Conservation (phyloP, 2,113 vertebrate species). For the Turdus rufiventris region DNA sequence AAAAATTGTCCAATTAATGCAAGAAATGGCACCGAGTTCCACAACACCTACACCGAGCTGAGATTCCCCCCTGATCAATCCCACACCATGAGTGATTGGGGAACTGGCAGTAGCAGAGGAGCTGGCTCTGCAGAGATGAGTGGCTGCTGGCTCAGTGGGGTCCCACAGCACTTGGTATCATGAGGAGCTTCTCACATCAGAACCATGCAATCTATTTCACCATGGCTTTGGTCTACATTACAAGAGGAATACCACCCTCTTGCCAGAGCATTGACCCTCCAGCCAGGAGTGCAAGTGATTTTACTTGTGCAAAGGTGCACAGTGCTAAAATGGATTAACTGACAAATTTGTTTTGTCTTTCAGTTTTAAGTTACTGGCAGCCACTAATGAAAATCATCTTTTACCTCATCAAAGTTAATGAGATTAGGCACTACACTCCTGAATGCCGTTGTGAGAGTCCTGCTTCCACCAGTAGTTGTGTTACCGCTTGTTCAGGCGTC, state of each 20-base stretch:
- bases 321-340: not conserved
- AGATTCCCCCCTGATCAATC: not conserved
- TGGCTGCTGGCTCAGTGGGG: not conserved
- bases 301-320: not conserved
- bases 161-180: not conserved
- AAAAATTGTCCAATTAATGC: not conserved
- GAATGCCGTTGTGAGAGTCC: not conserved
- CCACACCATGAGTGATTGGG: fast-evolving
- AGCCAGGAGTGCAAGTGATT: not conserved
- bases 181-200: not conserved
- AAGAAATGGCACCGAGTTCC: not conserved
- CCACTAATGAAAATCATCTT: not conserved
- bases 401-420: not conserved
- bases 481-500: not conserved
- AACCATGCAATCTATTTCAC: not conserved
- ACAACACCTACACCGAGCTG: not conserved
- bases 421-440: not conserved
- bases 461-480: not conserved
- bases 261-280: not conserved
- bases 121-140: not conserved
- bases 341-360: not conserved
- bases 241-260: not conserved
- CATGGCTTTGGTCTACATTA: not conserved
- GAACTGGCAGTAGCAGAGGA: not conserved
- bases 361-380: not conserved